phyloP scores from a whole-genome alignment of 1,140 invertebrate species.

The Zelostemma sp. region DNA sequence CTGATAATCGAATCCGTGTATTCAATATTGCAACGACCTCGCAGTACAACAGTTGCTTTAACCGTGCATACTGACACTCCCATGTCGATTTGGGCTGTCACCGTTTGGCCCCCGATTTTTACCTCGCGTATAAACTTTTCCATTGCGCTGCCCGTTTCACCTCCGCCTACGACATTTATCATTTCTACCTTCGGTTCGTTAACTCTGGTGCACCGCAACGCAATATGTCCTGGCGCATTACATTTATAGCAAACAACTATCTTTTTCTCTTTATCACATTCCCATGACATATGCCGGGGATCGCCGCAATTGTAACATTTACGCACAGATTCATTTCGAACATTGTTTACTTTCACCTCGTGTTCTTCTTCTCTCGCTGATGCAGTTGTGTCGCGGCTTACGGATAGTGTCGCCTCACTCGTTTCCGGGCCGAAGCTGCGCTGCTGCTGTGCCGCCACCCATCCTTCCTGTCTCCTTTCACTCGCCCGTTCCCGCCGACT shows the following conservation, averaged over 20 bases:
- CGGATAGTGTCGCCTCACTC: too few relatives aligned
- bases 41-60: conserved; percentile 20
- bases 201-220: conserved; percentile 1
- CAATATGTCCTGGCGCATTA: conserved; percentile 10
- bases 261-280: conserved; percentile 7
- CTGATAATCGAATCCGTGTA: conserved; percentile 4
- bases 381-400: too few relatives aligned
- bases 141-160: background rate
- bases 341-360: background rate
- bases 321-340: too few relatives aligned
- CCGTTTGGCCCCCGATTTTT: background rate
- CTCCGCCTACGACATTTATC: background rate
- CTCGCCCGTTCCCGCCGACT: too few relatives aligned
- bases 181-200: conserved; percentile 1
- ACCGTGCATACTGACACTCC: conserved; percentile 32
- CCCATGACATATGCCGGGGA: conserved; percentile 16
- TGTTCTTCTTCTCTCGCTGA: conserved; percentile 1
- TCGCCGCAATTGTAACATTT: conserved; percentile 16
- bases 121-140: conserved; percentile 26
- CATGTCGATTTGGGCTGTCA: conserved; percentile 30
- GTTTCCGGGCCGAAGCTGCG: too few relatives aligned
- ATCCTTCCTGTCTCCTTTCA: too few relatives aligned
- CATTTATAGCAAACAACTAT: conserved; percentile 9
- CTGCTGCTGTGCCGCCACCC: too few relatives aligned
- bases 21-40: background rate